A percentile compares a stretch with the other conserved stretches of the same genome.
Evolutionary conservation across 2,888 invertebrate species (phyloP).

Genomic region (Tanytarsus gracilentus): DNA sequence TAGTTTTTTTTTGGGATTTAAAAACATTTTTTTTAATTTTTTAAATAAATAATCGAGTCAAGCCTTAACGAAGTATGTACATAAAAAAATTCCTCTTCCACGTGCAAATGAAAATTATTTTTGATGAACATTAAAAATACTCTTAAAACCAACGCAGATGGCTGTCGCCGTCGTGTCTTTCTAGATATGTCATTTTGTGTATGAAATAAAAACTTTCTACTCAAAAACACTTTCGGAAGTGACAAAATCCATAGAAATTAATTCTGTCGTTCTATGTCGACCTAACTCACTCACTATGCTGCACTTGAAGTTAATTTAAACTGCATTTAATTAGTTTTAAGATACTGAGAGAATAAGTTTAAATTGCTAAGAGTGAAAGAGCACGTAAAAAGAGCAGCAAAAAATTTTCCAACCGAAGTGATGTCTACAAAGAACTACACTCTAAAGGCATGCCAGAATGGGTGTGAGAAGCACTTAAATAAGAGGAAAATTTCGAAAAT

Average conservation of each 20-base stretch:
- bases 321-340: constrained; percentile 23
- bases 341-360: not conserved
- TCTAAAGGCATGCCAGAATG: not conserved
- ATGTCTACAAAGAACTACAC: not conserved
- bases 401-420: not conserved
- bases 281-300: not conserved
- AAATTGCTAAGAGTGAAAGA: not conserved
- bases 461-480: not conserved
- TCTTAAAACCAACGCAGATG: too few species aligned
- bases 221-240: not conserved
- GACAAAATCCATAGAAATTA: constrained; percentile 16
- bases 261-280: not conserved
- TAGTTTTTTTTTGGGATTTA: too few species aligned
- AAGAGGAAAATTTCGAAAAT: not conserved
- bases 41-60: too few species aligned
- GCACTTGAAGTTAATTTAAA: constrained; percentile 13
- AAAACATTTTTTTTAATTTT: too few species aligned
- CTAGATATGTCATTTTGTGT: not conserved
- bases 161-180: too few species aligned
- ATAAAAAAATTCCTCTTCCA: too few species aligned
- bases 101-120: too few species aligned
- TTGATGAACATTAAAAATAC: too few species aligned
- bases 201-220: not conserved
- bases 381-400: not conserved
- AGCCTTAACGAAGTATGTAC: too few species aligned